Conservation (phyloP, 2,888 invertebrate genomes). For the Oscheius sp. region DNA sequence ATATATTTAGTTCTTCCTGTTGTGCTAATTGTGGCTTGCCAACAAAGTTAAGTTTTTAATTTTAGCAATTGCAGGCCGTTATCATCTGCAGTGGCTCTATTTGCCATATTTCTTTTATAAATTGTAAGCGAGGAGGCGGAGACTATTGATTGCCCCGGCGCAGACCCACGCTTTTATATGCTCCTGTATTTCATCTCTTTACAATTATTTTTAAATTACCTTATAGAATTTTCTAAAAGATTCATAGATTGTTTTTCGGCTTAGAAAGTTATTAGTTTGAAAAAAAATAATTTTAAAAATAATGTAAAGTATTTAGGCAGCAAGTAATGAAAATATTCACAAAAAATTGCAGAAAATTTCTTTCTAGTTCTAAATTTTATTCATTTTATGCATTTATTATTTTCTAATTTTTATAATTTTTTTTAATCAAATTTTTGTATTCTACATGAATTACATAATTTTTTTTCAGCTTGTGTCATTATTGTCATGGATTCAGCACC, state of each 20-base stretch:
- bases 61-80: too few relatives aligned
- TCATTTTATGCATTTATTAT: too few relatives aligned
- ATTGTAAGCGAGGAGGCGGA: neutral
- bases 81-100: too few relatives aligned
- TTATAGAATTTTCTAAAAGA: too few relatives aligned
- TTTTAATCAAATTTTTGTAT: neutral
- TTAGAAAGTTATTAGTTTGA: neutral
- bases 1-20: too few relatives aligned
- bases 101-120: too few relatives aligned
- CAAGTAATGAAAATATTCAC: neutral
- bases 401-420: too few relatives aligned
- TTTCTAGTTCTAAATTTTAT: too few relatives aligned
- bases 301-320: neutral
- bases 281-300: neutral
- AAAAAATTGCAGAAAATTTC: too few relatives aligned
- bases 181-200: neutral
- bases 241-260: neutral
- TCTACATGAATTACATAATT: neutral
- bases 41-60: too few relatives aligned
- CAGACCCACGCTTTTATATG: neutral
- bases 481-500: conserved; percentile 16
- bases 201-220: neutral
- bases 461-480: too few relatives aligned
- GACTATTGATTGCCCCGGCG: neutral
- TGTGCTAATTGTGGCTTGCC: too few relatives aligned